These are phyloP conservation scores for Clusia tigrina DNA, from an alignment of 2,888 invertebrate species.

Conservation along the genomic window DNA sequence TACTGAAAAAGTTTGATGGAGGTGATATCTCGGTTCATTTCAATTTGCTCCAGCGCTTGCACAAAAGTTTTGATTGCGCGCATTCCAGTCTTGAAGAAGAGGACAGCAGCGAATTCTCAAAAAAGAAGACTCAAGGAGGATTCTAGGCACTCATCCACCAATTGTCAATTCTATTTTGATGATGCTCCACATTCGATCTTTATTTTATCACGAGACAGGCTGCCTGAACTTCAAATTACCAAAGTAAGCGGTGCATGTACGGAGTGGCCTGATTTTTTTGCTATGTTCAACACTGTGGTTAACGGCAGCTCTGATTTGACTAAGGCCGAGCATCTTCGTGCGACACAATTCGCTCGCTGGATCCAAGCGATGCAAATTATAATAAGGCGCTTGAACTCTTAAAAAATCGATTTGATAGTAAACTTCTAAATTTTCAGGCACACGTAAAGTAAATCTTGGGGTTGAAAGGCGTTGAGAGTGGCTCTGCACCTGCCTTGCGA, in stretches of 20 bases:
- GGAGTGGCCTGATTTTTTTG: slow-evolving; percentile 20
- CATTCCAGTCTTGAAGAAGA: slow-evolving; percentile 16
- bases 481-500: slow-evolving; percentile 29
- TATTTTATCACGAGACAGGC: not conserved
- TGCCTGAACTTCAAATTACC: slow-evolving; percentile 6
- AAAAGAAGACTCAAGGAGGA: no score
- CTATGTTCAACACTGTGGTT: slow-evolving; percentile 1
- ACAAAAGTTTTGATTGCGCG: slow-evolving; percentile 7
- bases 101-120: slow-evolving; percentile 2
- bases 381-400: slow-evolving; percentile 34
- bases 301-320: not conserved
- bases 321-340: slow-evolving; percentile 2
- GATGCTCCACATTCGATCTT: slow-evolving; percentile 8
- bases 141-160: slow-evolving; percentile 13
- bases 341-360: slow-evolving; percentile 28
- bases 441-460: slow-evolving; percentile 35
- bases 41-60: slow-evolving; percentile 12
- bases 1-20: slow-evolving; percentile 10
- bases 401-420: slow-evolving; percentile 36
- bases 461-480: slow-evolving; percentile 27
- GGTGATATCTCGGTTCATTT: slow-evolving; percentile 11
- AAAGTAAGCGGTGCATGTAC: slow-evolving; percentile 6
- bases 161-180: slow-evolving; percentile 11
- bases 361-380: slow-evolving; percentile 33
- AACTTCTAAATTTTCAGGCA: slow-evolving; percentile 36